Evolutionary conservation across 2,888 invertebrate genomes (phyloP).

Genomic region (Thera obeliscata): DNA sequence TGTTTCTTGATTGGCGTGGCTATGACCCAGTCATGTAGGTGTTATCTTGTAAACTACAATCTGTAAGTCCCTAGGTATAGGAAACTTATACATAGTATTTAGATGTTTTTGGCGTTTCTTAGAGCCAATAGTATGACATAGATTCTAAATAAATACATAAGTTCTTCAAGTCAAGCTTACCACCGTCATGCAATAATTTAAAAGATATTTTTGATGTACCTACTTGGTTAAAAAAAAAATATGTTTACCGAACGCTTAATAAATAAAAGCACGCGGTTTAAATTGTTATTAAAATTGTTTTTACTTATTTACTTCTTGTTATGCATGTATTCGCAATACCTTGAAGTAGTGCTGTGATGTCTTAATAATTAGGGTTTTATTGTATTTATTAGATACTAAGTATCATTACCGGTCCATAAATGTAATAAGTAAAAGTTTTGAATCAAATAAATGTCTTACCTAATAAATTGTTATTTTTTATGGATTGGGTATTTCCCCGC

Average conservation of each 20-base stretch:
- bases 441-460: conserved; percentile 36
- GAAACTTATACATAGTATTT: conserved; percentile 6
- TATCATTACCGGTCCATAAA: conserved; percentile 43
- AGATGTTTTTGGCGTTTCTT: conserved; percentile 25
- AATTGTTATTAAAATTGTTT: conserved; percentile 22
- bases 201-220: conserved; percentile 13
- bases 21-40: conserved; percentile 19
- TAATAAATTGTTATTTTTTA: conserved; percentile 5
- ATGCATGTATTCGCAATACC: conserved; percentile 26
- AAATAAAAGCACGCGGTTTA: conserved; percentile 13
- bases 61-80: conserved; percentile 8
- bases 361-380: conserved; percentile 34
- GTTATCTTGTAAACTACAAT: background rate
- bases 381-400: conserved; percentile 43
- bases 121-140: conserved; percentile 19
- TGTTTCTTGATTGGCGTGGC: no score
- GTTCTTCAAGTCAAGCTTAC: conserved; percentile 6
- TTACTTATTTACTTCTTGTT: conserved; percentile 11
- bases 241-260: background rate
- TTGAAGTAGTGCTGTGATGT: conserved; percentile 43
- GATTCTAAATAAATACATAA: conserved; percentile 7
- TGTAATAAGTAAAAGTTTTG: conserved; percentile 30
- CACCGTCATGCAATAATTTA: background rate
- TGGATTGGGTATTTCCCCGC: no score
- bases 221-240: background rate